Evolutionary conservation across 1,140 invertebrate genomes (phyloP).

Genomic region (Leguminivora glycinivorella): DNA sequence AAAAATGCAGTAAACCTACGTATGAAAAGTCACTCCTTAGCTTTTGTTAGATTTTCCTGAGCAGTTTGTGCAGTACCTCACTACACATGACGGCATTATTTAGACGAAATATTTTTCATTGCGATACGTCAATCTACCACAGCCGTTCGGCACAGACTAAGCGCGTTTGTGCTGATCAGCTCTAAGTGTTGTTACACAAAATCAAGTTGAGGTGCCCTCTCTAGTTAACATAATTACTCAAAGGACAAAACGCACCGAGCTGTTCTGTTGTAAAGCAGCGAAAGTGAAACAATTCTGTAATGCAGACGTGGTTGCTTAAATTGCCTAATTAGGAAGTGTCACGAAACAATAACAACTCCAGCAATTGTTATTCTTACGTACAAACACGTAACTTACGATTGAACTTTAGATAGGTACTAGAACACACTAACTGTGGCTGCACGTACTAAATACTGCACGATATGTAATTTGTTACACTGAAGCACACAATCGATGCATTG

Average conservation of each 20-base stretch:
- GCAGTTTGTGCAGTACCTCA: too few relatives aligned
- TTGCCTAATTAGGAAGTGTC: slow-evolving; percentile 41
- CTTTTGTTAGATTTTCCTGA: too few relatives aligned
- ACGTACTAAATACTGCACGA: neutral
- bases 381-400: slow-evolving; percentile 20
- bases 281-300: slow-evolving; percentile 57
- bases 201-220: too few relatives aligned
- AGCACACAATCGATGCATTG: neutral
- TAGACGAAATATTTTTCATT: too few relatives aligned
- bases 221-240: too few relatives aligned
- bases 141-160: too few relatives aligned
- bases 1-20: too few relatives aligned
- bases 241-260: slow-evolving; percentile 52
- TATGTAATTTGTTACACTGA: neutral
- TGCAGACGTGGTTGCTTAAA: slow-evolving; percentile 35
- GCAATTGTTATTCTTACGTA: slow-evolving; percentile 28
- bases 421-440: neutral
- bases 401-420: neutral
- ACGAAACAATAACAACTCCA: slow-evolving; percentile 31
- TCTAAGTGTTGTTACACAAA: too few relatives aligned
- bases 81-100: too few relatives aligned
- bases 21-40: too few relatives aligned
- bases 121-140: too few relatives aligned
- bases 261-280: slow-evolving; percentile 47
- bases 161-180: too few relatives aligned